Evolutionary conservation across 2,888 invertebrate genomes (phyloP).

Genomic region (Tenthredo amoena): DNA sequence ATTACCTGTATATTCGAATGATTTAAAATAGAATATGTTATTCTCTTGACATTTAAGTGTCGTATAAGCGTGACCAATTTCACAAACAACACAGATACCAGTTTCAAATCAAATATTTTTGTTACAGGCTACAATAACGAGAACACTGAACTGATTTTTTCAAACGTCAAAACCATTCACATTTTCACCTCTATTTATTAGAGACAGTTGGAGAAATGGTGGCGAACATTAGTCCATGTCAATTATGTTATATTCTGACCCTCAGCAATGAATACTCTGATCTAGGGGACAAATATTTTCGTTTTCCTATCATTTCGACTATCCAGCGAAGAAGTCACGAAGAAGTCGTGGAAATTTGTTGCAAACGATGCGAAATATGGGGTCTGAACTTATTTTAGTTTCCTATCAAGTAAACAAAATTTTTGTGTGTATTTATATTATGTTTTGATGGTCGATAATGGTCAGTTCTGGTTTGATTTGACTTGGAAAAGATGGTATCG

Average conservation of each 20-base stretch:
- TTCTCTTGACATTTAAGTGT: background rate
- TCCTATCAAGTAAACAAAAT: background rate
- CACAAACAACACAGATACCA: conserved; percentile 1
- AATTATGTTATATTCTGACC: background rate
- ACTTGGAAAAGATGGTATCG: conserved; percentile 23
- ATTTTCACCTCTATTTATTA: background rate
- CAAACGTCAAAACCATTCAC: background rate
- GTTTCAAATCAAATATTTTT: background rate
- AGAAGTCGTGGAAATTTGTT: background rate
- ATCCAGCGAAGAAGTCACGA: background rate
- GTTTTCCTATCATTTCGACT: background rate
- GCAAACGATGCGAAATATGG: background rate
- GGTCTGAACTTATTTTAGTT: background rate
- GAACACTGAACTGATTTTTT: background rate
- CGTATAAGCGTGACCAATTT: conserved; percentile 5
- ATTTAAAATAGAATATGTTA: background rate
- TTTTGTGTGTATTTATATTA: background rate
- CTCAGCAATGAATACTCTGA: background rate
- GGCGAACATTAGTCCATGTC: background rate
- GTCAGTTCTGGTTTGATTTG: conserved; percentile 12
- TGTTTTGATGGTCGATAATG: background rate
- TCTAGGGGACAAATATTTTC: background rate
- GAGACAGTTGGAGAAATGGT: background rate
- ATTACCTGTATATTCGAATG: background rate
- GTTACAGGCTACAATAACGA: conserved; percentile 10